Conservation (phyloP, 64 coral and sea anemone genomes). For the Cladopsammia gracilis region DNA sequence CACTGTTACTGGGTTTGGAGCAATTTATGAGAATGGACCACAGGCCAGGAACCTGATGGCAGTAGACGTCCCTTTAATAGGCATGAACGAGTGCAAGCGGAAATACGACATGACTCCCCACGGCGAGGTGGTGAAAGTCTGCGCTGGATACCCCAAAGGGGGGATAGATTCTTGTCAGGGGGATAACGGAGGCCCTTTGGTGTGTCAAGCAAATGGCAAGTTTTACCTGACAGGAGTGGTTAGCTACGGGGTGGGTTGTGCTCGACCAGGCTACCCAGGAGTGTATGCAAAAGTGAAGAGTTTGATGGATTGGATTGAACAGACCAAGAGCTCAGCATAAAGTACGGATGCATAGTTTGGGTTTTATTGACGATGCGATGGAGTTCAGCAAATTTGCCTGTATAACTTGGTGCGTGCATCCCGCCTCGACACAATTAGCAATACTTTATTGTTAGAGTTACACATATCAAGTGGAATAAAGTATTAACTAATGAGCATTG, state of each 20-base stretch:
- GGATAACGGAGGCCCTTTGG: constrained; percentile 48
- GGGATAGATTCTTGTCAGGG: constrained; percentile 36
- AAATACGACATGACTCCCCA: not conserved
- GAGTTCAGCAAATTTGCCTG: too few species aligned
- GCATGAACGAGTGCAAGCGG: not conserved
- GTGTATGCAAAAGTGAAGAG: constrained; percentile 4
- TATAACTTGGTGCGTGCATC: too few species aligned
- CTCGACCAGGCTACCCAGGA: not conserved
- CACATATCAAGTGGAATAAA: too few species aligned
- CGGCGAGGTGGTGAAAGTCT: not conserved
- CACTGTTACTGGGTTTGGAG: constrained; percentile 38
- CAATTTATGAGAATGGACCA: not conserved
- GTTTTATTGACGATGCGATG: too few species aligned
- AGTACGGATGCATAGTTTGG: too few species aligned
- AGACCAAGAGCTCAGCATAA: not conserved
- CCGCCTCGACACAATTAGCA: too few species aligned
- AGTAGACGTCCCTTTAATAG: not conserved
- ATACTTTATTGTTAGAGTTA: too few species aligned
- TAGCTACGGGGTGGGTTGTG: constrained; percentile 30
- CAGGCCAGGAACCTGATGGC: not conserved
- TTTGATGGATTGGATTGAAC: constrained; percentile 31
- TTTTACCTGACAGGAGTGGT: constrained; percentile 28
- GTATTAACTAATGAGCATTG: too few species aligned
- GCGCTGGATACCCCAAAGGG: not conserved
- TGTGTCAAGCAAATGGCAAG: not conserved